Percentiles rank a stretch among this genome's conserved stretches.
These are phyloP conservation scores for Leptobrachium leishanense DNA, from an alignment of 2,113 vertebrate genomes.

Conservation along the genomic window DNA sequence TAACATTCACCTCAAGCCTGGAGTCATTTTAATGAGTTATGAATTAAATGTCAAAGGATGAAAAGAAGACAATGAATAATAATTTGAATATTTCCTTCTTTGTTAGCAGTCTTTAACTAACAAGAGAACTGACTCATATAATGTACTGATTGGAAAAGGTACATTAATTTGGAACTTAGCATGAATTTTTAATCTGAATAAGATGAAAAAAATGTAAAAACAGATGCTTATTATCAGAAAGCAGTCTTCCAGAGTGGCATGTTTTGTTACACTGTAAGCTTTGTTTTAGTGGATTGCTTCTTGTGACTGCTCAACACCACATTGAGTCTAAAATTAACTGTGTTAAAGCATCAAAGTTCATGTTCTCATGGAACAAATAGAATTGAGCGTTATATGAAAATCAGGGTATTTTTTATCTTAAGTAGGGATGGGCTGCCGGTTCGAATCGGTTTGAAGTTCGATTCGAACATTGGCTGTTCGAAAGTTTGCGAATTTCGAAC, in stretches of 20 bases:
- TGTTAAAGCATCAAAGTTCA: no score
- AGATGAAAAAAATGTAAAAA: conserved; percentile 12
- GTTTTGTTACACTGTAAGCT: no score
- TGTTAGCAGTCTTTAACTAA: conserved; percentile 18
- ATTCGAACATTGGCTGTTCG: no score
- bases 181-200: neutral
- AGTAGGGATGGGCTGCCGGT: no score
- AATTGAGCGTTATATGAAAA: no score
- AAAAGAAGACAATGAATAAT: conserved; percentile 21
- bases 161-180: conserved; percentile 12
- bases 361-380: no score
- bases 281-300: no score
- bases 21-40: conserved; percentile 27
- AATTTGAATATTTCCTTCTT: conserved; percentile 12
- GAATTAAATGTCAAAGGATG: conserved; percentile 10
- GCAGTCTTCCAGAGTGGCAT: neutral
- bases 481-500: no score
- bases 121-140: conserved; percentile 24
- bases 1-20: conserved; percentile 1
- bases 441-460: no score
- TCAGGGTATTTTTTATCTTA: no score
- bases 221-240: neutral
- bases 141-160: neutral
- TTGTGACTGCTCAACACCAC: no score
- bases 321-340: no score